Evolutionary conservation across 1,140 invertebrate genomes (phyloP).

Genomic region (Drosophila repleta): DNA sequence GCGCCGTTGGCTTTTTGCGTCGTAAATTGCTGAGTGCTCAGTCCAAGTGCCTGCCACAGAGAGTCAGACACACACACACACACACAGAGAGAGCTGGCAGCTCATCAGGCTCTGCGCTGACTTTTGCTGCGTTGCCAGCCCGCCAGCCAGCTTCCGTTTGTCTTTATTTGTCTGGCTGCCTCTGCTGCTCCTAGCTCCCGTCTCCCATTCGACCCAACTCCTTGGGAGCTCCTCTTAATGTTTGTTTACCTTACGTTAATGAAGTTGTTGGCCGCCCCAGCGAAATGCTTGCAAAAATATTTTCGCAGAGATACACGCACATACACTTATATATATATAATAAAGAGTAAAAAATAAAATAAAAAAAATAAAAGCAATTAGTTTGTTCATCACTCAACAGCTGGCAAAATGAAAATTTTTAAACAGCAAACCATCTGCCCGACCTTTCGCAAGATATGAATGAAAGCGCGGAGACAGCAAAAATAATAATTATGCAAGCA

Average conservation of each 20-base stretch:
- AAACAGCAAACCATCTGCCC: constrained; percentile 40
- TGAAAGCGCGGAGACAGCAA: constrained; percentile 50
- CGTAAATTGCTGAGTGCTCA: constrained; percentile 79
- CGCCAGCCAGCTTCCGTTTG: constrained; percentile 60
- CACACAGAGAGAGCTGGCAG: constrained; percentile 24
- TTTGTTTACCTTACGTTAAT: constrained; percentile 83
- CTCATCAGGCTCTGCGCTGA: constrained; percentile 63
- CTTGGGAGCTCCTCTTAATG: constrained; percentile 60
- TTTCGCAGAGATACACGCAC: constrained; percentile 36
- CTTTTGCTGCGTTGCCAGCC: constrained; percentile 61
- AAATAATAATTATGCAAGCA: constrained; percentile 75
- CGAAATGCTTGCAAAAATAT: constrained; percentile 70
- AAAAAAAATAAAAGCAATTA: constrained; percentile 83
- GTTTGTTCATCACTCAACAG: constrained; percentile 83
- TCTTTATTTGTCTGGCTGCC: constrained; percentile 75
- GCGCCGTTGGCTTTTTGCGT: constrained; percentile 77
- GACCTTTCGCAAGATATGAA: constrained; percentile 40
- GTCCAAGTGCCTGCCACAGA: constrained; percentile 38
- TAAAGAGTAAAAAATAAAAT: constrained; percentile 11
- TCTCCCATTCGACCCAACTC: constrained; percentile 11
- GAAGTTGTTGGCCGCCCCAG: constrained; percentile 72
- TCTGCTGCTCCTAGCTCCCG: constrained; percentile 34
- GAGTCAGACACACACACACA: background rate
- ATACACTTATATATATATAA: constrained; percentile 2
- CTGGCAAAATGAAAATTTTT: constrained; percentile 74